These are phyloP conservation scores for Melanophora roralis DNA, from an alignment of 2,888 invertebrate species.

Conservation along the genomic window DNA sequence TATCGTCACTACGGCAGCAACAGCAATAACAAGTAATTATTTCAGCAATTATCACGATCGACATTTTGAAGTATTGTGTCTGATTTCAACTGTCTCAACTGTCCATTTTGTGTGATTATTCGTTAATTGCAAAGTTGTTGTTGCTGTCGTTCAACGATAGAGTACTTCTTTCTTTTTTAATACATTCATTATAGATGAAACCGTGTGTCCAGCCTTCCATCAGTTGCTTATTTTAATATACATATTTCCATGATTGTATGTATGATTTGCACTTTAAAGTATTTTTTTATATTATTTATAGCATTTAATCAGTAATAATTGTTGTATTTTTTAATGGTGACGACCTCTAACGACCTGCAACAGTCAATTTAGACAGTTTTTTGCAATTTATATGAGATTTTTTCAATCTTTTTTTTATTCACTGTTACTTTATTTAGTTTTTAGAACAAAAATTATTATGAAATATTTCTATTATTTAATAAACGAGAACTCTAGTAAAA, in stretches of 20 bases:
- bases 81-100: constrained; percentile 63
- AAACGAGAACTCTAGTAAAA: neutral
- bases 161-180: constrained; percentile 34
- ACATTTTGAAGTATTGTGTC: constrained; percentile 62
- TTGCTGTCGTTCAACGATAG: constrained; percentile 4
- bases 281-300: constrained; percentile 67
- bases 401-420: neutral
- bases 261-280: constrained; percentile 23
- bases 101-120: constrained; percentile 53
- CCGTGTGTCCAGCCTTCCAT: neutral
- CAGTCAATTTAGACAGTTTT: constrained; percentile 61
- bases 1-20: constrained; percentile 9
- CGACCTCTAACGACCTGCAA: constrained; percentile 71
- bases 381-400: constrained; percentile 60
- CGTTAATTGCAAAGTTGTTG: neutral
- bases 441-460: neutral
- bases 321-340: constrained; percentile 72
- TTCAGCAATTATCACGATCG: constrained; percentile 62
- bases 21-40: constrained; percentile 44
- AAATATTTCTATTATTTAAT: neutral
- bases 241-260: constrained; percentile 4
- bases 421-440: constrained; percentile 7
- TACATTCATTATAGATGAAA: constrained; percentile 10
- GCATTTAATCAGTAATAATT: constrained; percentile 74
- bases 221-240: constrained; percentile 19